Base-by-base conservation (phyloP, 2,888 invertebrate species). In the Tenthredo amoena region DNA sequence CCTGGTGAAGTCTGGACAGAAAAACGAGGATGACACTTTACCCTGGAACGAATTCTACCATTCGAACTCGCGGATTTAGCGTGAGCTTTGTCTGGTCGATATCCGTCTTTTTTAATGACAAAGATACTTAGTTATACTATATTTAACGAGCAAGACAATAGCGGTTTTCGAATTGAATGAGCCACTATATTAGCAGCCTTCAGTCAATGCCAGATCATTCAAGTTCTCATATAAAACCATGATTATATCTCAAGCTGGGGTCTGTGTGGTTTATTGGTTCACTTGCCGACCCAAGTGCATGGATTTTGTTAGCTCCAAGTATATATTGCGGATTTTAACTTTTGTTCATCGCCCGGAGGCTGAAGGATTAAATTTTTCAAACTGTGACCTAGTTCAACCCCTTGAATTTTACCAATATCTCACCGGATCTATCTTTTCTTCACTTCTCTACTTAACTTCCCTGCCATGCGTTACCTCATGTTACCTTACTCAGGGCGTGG, bases 391-490 rank as follows among this genome's bases (percentile, higher is more conserved):
- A 81, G 34, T 62, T 81, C 7, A 10, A 50, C 62, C 62, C 55
- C n/a, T 0, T 0, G 43, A 40, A 34, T 62, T 62, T 58, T 81
- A 62, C 40, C 81, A 62, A 81, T 62, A 40, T 81, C 62, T 62
- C 37, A 58, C 37, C 21, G 81, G 58, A 62, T 81, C 79, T 79
- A 79, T 79, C 37, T 79, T 58, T 26, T 34, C 40, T 81, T 81
- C 21, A n/a, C 81, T 31, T 31, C 26, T 21, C 26, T n/a, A 31
- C 7, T 58, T 15, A 26, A 62, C 34, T 62, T 62, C 40, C 15
- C 62, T 62, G 15, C 81, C 12, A 10, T 37, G 21, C 18, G 18
- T 58, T 37, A 10, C 10, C 21, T 15, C 1, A 3, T 21, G 81
- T 40, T 21, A 62, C 26, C 40, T 21, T 12, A n/a, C n/a, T 55